Base-by-base conservation (phyloP, 1,140 invertebrate species). In the Homalodisca vitripennis region DNA sequence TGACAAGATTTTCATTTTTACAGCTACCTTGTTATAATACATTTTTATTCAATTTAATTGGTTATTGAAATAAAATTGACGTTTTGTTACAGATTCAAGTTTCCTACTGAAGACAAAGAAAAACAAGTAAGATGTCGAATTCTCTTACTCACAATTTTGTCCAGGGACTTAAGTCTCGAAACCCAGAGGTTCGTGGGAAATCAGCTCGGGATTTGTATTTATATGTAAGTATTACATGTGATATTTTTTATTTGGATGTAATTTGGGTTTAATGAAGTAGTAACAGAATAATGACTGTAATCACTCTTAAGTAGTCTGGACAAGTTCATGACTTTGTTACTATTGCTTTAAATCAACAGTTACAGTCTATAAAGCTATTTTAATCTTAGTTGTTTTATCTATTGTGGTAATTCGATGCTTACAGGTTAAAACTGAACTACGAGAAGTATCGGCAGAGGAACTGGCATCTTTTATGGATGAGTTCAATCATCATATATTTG, bases 401-500 rank as follows among this genome's bases (percentile, higher is more conserved):
- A 65, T 65, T 63, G n/a, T n/a, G n/a, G n/a, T n/a, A n/a, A n/a
- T n/a, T n/a, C n/a, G n/a, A n/a, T n/a, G n/a, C 22, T 72, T 76
- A 3, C 57, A 81, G 80, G 79, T 82, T 0, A 94, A 92, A 77
- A 95, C 92, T 6, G 96, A 98, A 75, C 79, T 98, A 17, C 85
- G 94, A 14, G 95, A 98, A 81, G 90, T 94, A 41, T 91, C 94
- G n/a, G 86, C 91, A 55, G 95, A 98, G 76, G 94, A 97, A 76
- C 86, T 97, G 65, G 91, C 89, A 22, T 82, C 86, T 29, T 98
- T 98, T 78, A 89, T 98, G 79, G 95, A 98, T 78, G 92, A 96
- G 69, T 97, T 98, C 76, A 97, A 97, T 78, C 92, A 95, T 79
- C 92, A 97, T 75, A 97, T 98, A 70, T 95, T 94, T 80, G 92